phyloP scores from a whole-genome alignment of 2,888 invertebrate species.

The Achlya flavicornis region DNA sequence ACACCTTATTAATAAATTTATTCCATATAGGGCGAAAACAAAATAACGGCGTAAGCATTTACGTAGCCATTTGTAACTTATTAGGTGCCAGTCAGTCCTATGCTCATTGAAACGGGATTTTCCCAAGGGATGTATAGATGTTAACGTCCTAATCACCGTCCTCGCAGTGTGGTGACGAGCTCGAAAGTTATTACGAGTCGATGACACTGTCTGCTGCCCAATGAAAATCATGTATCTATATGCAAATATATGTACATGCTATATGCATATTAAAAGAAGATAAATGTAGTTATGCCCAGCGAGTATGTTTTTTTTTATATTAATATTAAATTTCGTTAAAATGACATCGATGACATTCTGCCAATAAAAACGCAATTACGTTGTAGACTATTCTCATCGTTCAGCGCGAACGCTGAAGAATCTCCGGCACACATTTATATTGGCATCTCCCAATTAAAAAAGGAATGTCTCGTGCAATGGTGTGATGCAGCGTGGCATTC shows the following conservation, averaged over 20 bases:
- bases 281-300: not conserved
- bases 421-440: constrained; percentile 29
- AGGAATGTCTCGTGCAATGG: constrained; percentile 53
- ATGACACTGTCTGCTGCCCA: not conserved
- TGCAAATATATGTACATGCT: not conserved
- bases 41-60: no score
- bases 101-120: not conserved
- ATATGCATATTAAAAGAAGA: not conserved
- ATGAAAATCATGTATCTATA: not conserved
- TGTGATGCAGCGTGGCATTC: constrained; percentile 49
- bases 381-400: constrained; percentile 9
- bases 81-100: no score
- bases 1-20: no score
- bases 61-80: no score
- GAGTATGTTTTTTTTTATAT: not conserved
- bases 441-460: constrained; percentile 48
- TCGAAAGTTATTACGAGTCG: not conserved
- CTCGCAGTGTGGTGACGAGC: not conserved
- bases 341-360: constrained; percentile 13
- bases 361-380: constrained; percentile 21
- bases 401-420: not conserved
- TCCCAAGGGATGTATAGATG: not conserved
- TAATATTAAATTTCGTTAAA: not conserved
- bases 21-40: not conserved
- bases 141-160: not conserved